These are phyloP conservation scores for Nebria ingens DNA, from an alignment of 1,140 invertebrate species.

Conservation along the genomic window DNA sequence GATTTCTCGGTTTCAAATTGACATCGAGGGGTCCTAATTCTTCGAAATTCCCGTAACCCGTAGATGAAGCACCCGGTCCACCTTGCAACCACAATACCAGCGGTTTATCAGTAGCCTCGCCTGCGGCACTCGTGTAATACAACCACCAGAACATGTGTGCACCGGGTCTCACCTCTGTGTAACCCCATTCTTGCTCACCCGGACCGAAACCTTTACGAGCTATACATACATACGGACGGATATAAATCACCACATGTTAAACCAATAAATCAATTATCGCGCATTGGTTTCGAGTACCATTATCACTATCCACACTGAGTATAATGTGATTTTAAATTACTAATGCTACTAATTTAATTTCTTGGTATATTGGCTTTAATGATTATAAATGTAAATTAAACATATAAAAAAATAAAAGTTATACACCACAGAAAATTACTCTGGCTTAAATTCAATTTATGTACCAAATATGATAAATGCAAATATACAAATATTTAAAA, in stretches of 20 bases:
- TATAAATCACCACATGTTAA: no score
- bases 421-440: not conserved
- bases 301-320: no score
- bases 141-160: slow-evolving; percentile 80
- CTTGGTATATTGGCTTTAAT: no score
- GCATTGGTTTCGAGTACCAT: no score
- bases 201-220: slow-evolving; percentile 38
- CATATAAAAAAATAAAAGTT: not conserved
- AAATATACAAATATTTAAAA: no score
- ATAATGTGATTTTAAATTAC: no score
- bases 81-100: slow-evolving; percentile 71
- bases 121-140: slow-evolving; percentile 53
- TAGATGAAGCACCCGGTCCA: slow-evolving; percentile 63
- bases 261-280: no score
- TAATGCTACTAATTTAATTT: no score
- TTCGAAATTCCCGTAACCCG: slow-evolving; percentile 67
- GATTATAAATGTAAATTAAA: not conserved
- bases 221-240: slow-evolving; percentile 16
- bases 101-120: slow-evolving; percentile 48
- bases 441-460: no score
- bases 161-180: slow-evolving; percentile 50
- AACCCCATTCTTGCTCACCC: slow-evolving; percentile 57
- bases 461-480: no score
- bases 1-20: slow-evolving; percentile 50
- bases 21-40: slow-evolving; percentile 63